phyloP scores from a whole-genome alignment of 2,797 vertebrate genomes.

The Halcyon smyrnensis region DNA sequence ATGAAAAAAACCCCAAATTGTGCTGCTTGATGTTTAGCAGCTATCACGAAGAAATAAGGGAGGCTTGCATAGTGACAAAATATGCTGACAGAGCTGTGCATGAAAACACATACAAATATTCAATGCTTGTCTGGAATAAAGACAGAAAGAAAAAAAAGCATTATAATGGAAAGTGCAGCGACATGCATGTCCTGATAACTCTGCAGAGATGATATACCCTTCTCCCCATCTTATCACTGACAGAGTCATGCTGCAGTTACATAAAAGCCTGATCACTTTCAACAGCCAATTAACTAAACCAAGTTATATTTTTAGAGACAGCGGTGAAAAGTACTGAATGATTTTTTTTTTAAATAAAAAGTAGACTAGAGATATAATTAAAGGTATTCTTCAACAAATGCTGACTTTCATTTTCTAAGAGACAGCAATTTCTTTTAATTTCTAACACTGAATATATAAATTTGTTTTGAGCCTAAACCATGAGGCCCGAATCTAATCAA shows the following conservation, averaged over 20 bases:
- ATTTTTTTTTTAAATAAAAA: neutral
- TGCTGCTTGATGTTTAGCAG: neutral
- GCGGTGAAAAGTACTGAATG: neutral
- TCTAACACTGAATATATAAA: neutral
- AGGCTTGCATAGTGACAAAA: neutral
- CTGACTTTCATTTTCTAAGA: neutral
- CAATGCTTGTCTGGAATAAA: neutral
- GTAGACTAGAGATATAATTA: constrained; percentile 7
- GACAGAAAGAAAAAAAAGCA: constrained; percentile 2
- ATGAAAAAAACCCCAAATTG: neutral
- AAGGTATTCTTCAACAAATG: neutral
- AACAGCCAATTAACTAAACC: neutral
- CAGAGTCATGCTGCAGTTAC: neutral
- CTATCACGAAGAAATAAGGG: neutral
- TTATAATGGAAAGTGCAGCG: neutral
- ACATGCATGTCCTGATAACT: neutral
- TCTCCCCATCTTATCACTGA: neutral
- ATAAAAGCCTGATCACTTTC: neutral
- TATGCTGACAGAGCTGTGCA: neutral
- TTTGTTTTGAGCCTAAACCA: neutral
- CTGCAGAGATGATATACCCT: neutral
- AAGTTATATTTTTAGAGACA: neutral
- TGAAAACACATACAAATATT: neutral
- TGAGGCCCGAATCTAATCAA: neutral
- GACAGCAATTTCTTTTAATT: neutral